These are phyloP conservation scores for Zhuqinia jingwanae DNA, from an alignment of 2,888 invertebrate genomes.

Conservation along the genomic window DNA sequence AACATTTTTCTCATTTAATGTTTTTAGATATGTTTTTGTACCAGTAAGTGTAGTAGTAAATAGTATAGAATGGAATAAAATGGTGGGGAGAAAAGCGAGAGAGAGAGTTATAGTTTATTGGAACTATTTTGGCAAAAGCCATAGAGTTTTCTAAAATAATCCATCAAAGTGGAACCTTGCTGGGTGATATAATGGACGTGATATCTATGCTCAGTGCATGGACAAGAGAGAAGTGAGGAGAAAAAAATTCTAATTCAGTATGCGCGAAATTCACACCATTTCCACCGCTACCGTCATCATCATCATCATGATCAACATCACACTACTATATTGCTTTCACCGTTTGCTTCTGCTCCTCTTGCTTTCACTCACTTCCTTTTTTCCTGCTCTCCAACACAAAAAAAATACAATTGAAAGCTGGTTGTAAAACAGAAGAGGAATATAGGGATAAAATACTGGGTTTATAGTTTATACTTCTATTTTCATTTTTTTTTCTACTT, in stretches of 20 bases:
- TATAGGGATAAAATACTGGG: background rate
- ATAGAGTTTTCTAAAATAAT: slow-evolving; percentile 20
- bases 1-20: too few species aligned
- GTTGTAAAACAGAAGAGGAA: background rate
- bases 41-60: too few species aligned
- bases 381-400: too few species aligned
- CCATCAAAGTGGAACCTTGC: slow-evolving; percentile 21
- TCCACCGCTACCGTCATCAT: too few species aligned
- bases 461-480: background rate
- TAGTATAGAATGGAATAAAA: too few species aligned
- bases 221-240: background rate
- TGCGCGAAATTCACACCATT: slow-evolving; percentile 10
- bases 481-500: too few species aligned
- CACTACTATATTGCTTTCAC: slow-evolving; percentile 24
- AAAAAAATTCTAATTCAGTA: background rate
- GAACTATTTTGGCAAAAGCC: background rate
- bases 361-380: slow-evolving; percentile 6
- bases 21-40: too few species aligned
- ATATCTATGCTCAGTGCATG: too few species aligned
- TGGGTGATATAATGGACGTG: background rate
- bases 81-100: too few species aligned
- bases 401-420: slow-evolving; percentile 7
- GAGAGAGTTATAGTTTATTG: too few species aligned
- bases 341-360: background rate
- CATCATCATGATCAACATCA: too few species aligned